Base-by-base conservation (phyloP, 2,888 invertebrate genomes). In the Chesias legatella region DNA sequence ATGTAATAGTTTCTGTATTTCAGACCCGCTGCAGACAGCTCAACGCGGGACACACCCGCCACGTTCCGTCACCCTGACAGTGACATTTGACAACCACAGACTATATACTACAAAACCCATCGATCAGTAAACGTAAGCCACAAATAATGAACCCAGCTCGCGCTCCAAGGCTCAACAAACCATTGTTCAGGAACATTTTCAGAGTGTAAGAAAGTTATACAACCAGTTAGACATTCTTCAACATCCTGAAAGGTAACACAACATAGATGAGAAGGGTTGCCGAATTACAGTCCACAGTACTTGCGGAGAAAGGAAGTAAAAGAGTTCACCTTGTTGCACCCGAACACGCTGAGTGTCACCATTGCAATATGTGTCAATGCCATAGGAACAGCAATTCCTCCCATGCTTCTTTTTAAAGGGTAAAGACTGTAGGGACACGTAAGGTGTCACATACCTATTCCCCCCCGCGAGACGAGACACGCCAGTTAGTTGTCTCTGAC, bases 281-380 rank as follows among this genome's bases (percentile, higher is more conserved):
- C 25, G 33, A 1, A 17, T 41, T 11, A 30, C 20, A 3, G 17
- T 34, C 5, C 40, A 7, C 2, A 29, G 40, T 40, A 25, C 10
- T 40, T 20, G 29, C 40, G 6, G 29, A 28, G 24, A 33, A 29
- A 22, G 53, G 52, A 3, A 40, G n/a, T n/a, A 53, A 43, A 6
- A 54, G 54, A 35, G 56, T 56, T 1, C 55, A 60, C 35, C 23
- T 43, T 17, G 29, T 55, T 3, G 46, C 48, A 3, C 32, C 36
- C 1, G 58, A 54, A 32, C 54, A 55, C 33, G 56, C 55, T 6
- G 56, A 60, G 45, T 22, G 61, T 60, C 0, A 38, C 38, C 51
- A 36, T 58, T 0, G 58, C 43, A 5, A 32, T 30, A 21, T 58
- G 57, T 42, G 53, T 37, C 17, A 40, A 34, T 40, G 40, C 40